Conservation (phyloP, 2,797 vertebrate genomes). For the Xenops minutus region DNA sequence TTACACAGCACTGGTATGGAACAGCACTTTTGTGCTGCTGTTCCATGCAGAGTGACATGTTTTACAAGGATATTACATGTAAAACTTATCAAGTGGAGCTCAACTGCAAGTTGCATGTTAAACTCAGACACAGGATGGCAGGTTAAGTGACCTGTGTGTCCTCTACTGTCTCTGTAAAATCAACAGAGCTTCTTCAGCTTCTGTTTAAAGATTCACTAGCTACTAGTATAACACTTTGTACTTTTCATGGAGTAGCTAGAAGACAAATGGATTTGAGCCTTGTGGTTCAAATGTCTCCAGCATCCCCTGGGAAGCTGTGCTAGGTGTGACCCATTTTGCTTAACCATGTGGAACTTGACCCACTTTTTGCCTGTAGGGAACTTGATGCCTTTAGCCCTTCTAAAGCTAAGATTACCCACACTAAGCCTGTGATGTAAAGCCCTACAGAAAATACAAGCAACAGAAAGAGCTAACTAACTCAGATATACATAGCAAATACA, state of each 20-base stretch:
- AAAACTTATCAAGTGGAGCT: background rate
- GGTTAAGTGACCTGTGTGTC: background rate
- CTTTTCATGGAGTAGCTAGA: background rate
- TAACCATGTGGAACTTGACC: background rate
- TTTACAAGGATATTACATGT: background rate
- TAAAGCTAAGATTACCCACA: background rate
- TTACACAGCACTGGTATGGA: background rate
- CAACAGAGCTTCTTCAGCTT: background rate
- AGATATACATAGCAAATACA: background rate
- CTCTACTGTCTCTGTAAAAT: background rate
- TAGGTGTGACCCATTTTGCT: background rate
- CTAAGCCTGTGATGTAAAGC: background rate
- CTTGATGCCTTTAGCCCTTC: background rate
- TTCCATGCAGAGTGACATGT: background rate
- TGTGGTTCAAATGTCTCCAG: background rate
- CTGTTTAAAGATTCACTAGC: background rate
- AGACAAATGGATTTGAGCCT: background rate
- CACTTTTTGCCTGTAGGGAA: background rate
- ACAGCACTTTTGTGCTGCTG: background rate
- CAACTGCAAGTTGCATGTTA: background rate
- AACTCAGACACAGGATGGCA: background rate
- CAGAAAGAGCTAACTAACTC: background rate
- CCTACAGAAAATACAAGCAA: background rate
- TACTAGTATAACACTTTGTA: background rate
- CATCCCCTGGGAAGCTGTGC: background rate